A percentile compares a stretch with the other conserved stretches of the same genome.
These are phyloP conservation scores for Lucilia sericata DNA, from an alignment of 1,140 invertebrate species.

Conservation along the genomic window DNA sequence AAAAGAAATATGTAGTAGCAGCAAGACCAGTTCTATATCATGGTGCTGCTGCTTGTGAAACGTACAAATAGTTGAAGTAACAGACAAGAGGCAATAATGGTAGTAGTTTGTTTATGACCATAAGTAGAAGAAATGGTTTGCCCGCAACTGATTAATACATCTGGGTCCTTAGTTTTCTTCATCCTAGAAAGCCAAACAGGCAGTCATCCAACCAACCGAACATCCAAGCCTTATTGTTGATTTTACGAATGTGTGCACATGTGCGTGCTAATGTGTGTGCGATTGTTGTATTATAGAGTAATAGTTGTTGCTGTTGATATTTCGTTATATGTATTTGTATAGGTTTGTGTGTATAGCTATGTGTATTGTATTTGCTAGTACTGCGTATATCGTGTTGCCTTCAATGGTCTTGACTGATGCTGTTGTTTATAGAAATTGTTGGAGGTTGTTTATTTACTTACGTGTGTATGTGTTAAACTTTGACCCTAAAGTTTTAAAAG, in stretches of 20 bases:
- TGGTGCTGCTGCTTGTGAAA: not conserved
- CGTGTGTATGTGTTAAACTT: not conserved
- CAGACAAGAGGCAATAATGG: not conserved
- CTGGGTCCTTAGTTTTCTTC: slow-evolving; percentile 1
- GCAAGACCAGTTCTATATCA: not conserved
- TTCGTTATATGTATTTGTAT: not conserved
- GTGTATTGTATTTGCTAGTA: not conserved
- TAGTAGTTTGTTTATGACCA: not conserved
- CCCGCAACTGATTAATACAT: slow-evolving; percentile 5
- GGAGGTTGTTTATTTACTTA: not conserved
- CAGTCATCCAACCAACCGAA: not conserved
- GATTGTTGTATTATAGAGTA: not conserved
- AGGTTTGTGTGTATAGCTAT: not conserved
- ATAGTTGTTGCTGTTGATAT: not conserved
- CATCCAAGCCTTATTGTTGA: not conserved
- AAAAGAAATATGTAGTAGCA: not conserved
- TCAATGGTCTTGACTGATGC: not conserved
- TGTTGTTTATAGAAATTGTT: slow-evolving; percentile 8
- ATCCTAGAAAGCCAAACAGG: not conserved
- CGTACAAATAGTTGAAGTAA: not conserved
- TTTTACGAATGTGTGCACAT: not conserved
- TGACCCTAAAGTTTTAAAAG: no score
- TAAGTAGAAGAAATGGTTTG: slow-evolving; percentile 6
- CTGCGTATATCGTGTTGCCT: not conserved
- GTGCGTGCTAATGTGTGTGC: not conserved